These are phyloP conservation scores for Odobenus rosmarus DNA, from an alignment of 2,113 vertebrate species.

Conservation along the genomic window DNA sequence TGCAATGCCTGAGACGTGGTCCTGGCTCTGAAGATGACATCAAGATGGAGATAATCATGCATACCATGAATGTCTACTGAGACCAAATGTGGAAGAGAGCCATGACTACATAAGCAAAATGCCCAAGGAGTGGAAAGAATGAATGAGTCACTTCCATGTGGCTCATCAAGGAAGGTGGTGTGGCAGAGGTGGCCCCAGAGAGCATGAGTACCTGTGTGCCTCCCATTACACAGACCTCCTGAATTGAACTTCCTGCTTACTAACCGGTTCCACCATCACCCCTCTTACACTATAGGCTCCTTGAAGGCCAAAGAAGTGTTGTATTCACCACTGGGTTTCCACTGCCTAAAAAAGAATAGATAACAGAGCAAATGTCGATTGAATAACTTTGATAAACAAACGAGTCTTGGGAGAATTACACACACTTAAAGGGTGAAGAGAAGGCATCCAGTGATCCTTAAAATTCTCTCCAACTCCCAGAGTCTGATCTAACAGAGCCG, in stretches of 20 bases:
- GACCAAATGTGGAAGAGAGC: not conserved
- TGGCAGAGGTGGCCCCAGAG: not conserved
- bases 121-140: not conserved
- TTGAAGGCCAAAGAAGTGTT: not conserved
- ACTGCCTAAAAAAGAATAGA: not conserved
- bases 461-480: not conserved
- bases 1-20: not conserved
- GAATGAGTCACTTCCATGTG: not conserved
- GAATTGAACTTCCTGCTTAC: not conserved
- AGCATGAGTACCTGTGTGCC: not conserved
- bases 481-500: not conserved
- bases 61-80: not conserved
- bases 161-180: not conserved
- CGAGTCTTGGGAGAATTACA: not conserved
- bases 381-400: not conserved
- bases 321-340: not conserved
- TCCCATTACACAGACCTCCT: not conserved
- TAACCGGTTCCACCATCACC: not conserved
- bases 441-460: not conserved
- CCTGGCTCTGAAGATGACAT: not conserved
- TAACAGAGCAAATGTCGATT: not conserved
- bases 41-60: not conserved
- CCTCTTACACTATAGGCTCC: not conserved
- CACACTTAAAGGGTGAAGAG: not conserved
- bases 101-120: not conserved